Evolutionary conservation across 2,888 invertebrate species (phyloP).

Genomic region (Dryobota labecula): DNA sequence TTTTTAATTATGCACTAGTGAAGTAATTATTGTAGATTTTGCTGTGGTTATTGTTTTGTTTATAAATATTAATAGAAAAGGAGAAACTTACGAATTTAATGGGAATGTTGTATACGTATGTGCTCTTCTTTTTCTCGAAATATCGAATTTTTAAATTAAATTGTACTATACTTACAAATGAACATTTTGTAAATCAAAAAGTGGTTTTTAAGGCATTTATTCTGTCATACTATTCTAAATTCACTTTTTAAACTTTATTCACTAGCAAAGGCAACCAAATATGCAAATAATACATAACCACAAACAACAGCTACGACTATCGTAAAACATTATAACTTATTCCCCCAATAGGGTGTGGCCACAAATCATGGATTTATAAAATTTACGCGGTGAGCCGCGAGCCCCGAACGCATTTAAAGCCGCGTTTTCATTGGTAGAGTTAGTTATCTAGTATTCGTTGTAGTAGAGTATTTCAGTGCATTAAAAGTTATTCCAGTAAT

Average conservation of each 20-base stretch:
- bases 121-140: neutral
- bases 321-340: constrained; percentile 27
- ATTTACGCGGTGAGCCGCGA: constrained; percentile 43
- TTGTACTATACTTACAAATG: neutral
- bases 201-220: neutral
- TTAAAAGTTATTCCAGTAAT: neutral
- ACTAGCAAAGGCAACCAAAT: neutral
- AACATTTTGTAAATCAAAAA: neutral
- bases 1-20: neutral
- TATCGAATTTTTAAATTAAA: neutral
- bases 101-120: too few species aligned
- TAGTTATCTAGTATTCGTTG: neutral
- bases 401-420: constrained; percentile 11
- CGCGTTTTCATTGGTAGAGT: constrained; percentile 15
- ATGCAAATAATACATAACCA: constrained; percentile 19
- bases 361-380: constrained; percentile 69
- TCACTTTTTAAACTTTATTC: too few species aligned
- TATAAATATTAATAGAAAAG: neutral
- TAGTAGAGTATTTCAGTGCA: neutral
- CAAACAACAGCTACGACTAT: constrained; percentile 8
- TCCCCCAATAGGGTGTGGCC: constrained; percentile 47
- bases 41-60: neutral
- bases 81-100: neutral
- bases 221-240: neutral
- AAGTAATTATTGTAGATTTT: neutral